Evolutionary conservation across 2,888 invertebrate genomes (phyloP).

Genomic region (Barypeithes pellucidus): DNA sequence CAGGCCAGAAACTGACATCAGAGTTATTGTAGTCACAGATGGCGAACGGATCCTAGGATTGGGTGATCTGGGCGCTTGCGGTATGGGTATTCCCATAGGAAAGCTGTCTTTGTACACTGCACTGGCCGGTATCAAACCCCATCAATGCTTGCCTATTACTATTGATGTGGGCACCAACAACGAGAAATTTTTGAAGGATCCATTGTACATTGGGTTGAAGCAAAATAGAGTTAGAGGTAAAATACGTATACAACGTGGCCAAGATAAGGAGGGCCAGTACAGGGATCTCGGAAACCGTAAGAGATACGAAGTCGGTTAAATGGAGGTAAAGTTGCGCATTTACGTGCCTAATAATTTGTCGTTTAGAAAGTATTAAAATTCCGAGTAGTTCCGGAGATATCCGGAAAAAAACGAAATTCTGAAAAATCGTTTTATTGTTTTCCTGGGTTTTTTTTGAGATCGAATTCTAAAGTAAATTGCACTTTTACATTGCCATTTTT

Average conservation of each 20-base stretch:
- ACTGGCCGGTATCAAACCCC: constrained; percentile 96
- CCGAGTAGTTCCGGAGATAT: too few species aligned
- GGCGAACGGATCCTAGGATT: constrained; percentile 97
- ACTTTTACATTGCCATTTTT: too few species aligned
- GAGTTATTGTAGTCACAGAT: constrained; percentile 94
- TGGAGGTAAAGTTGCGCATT: too few species aligned
- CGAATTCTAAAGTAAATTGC: too few species aligned
- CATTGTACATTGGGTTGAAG: constrained; percentile 93
- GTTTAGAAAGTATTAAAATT: too few species aligned
- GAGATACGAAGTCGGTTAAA: too few species aligned
- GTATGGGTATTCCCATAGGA: constrained; percentile 99
- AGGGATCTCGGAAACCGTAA: too few species aligned
- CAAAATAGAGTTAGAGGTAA: constrained; percentile 88
- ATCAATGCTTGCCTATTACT: constrained; percentile 93
- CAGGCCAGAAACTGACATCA: constrained; percentile 89
- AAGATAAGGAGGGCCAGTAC: too few species aligned
- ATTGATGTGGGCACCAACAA: constrained; percentile 97
- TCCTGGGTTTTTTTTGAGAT: too few species aligned
- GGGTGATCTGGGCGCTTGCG: constrained; percentile 96
- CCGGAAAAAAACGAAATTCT: too few species aligned
- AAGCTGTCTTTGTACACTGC: constrained; percentile 97
- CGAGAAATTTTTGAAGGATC: constrained; percentile 84
- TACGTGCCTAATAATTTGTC: too few species aligned
- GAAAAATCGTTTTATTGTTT: too few species aligned
- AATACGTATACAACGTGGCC: not conserved